A percentile compares a stretch with the other conserved stretches of the same genome.
phyloP scores from a whole-genome alignment of 2,113 vertebrate species.

The Meriones unguiculatus region DNA sequence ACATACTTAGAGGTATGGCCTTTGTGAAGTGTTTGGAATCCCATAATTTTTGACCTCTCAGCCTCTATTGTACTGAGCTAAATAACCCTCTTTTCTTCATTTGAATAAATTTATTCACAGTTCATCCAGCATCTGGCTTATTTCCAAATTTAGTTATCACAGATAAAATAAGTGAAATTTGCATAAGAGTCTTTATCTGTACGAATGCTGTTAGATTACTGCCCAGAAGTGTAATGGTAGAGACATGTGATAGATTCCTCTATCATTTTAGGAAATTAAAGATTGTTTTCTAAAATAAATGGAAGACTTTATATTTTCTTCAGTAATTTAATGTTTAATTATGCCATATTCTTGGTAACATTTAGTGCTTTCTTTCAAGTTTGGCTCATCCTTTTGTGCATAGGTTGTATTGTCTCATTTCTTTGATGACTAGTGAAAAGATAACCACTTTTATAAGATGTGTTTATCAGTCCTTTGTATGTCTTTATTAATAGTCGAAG shows the following conservation, averaged over 20 bases:
- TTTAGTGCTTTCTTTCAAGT: slow-evolving; percentile 13
- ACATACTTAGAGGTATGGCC: neutral
- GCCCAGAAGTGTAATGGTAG: neutral
- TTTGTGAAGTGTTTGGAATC: no score
- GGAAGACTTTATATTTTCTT: neutral
- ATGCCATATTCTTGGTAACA: neutral
- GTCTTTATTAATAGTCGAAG: slow-evolving; percentile 10
- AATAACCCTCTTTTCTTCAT: neutral
- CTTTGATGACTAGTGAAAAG: slow-evolving; percentile 23
- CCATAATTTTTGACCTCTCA: neutral
- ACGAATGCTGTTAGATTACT: slow-evolving; percentile 5
- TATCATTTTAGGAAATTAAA: slow-evolving; percentile 48
- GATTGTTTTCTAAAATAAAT: neutral
- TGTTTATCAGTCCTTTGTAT: neutral
- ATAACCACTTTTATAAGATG: neutral
- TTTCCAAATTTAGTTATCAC: slow-evolving; percentile 33
- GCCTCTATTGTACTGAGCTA: neutral
- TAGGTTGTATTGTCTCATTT: slow-evolving; percentile 24
- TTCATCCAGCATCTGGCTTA: neutral
- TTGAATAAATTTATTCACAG: neutral
- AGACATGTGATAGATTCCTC: neutral
- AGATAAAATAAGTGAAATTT: slow-evolving; percentile 25
- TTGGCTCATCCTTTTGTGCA: slow-evolving; percentile 40
- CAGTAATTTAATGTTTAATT: neutral
- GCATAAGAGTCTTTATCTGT: neutral